Evolutionary conservation across 2,797 vertebrate genomes (phyloP).

Genomic region (Siniperca undulata): DNA sequence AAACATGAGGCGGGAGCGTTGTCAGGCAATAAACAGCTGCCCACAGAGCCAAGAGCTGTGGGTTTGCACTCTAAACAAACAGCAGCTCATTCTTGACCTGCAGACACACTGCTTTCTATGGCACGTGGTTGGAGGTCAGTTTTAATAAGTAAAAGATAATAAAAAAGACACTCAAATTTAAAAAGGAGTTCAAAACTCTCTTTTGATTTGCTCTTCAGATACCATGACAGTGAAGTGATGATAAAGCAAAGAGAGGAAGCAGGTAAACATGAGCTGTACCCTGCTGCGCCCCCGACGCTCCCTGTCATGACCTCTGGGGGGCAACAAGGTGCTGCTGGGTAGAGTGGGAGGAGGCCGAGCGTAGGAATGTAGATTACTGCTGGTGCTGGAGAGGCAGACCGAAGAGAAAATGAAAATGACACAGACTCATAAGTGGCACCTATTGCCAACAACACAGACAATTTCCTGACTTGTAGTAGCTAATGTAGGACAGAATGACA

Average conservation of each 20-base stretch:
- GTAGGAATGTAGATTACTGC: constrained; percentile 98
- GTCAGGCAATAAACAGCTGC: neutral
- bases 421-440: neutral
- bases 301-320: constrained; percentile 86
- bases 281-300: constrained; percentile 82
- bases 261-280: constrained; percentile 61
- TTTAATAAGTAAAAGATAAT: neutral
- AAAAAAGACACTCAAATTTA: neutral
- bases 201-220: neutral
- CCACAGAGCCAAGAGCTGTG: neutral
- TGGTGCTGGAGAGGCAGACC: constrained; percentile 91
- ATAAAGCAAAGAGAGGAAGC: neutral
- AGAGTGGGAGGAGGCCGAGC: constrained; percentile 90
- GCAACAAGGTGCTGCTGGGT: constrained; percentile 81
- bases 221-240: rapidly evolving
- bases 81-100: neutral
- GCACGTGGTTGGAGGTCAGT: neutral
- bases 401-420: constrained; percentile 88
- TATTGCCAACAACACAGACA: neutral
- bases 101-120: neutral
- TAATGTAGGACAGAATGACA: neutral
- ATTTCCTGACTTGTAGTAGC: neutral
- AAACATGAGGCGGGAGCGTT: neutral
- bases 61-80: neutral
- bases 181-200: neutral